Percentiles rank a stretch among this genome's conserved stretches.
These are phyloP conservation scores for Steinernema hermaphroditum DNA, from an alignment of 2,888 invertebrate species.

Conservation along the genomic window DNA sequence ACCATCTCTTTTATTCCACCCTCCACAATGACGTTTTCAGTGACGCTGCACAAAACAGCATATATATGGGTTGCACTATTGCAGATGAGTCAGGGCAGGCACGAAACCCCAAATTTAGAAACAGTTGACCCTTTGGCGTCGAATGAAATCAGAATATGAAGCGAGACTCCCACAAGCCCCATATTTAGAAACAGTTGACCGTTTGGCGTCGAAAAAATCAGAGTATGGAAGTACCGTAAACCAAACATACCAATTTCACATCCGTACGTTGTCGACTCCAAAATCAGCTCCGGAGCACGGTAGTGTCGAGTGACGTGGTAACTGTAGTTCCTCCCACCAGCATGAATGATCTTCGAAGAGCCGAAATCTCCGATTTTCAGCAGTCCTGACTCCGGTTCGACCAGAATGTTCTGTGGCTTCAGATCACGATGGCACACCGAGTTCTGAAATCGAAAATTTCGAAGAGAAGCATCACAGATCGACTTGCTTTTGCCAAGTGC, in stretches of 20 bases:
- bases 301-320: constrained; percentile 71
- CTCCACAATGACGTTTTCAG: too few relatives aligned
- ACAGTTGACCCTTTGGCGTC: too few relatives aligned
- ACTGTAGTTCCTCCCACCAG: constrained; percentile 40
- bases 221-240: too few relatives aligned
- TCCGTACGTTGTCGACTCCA: constrained; percentile 80
- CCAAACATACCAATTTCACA: constrained; percentile 93
- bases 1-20: too few relatives aligned
- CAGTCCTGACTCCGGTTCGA: constrained; percentile 84
- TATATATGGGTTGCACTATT: too few relatives aligned
- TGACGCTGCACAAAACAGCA: too few relatives aligned
- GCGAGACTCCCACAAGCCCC: too few relatives aligned
- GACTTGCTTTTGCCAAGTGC: constrained; percentile 43
- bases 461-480: neutral
- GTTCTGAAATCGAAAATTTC: constrained; percentile 36
- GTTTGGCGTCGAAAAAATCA: too few relatives aligned
- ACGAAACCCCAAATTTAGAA: too few relatives aligned
- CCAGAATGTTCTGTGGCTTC: constrained; percentile 97
- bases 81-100: too few relatives aligned
- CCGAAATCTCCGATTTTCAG: constrained; percentile 96
- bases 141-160: too few relatives aligned
- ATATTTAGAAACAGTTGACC: too few relatives aligned
- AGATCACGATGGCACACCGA: constrained; percentile 81
- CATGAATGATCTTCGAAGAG: constrained; percentile 73
- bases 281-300: constrained; percentile 69